Conservation (phyloP, 2,797 vertebrate species). For the Eulemur albifrons region DNA sequence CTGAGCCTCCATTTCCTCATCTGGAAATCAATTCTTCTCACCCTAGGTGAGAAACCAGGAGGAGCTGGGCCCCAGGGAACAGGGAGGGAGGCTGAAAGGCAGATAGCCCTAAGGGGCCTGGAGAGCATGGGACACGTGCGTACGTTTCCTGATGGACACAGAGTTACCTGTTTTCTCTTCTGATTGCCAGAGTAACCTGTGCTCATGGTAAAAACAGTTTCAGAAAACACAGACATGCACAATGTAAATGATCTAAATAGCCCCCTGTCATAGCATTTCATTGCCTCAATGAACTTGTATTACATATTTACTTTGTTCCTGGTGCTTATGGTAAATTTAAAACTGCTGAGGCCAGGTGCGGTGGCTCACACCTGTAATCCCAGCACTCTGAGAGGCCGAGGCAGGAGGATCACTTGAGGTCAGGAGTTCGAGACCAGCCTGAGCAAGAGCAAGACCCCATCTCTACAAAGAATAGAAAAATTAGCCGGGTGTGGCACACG, state of each 20-base stretch:
- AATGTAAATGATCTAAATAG: not conserved
- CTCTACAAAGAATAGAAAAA: too few relatives aligned
- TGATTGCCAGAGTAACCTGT: not conserved
- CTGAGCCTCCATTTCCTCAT: not conserved
- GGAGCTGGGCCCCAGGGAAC: not conserved
- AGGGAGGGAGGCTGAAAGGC: not conserved
- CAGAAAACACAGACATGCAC: not conserved
- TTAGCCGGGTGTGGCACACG: too few relatives aligned
- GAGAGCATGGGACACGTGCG: not conserved
- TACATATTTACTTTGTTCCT: not conserved
- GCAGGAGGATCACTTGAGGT: too few relatives aligned
- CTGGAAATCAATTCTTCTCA: not conserved
- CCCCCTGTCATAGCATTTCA: not conserved
- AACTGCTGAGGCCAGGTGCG: not conserved
- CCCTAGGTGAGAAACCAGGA: too few relatives aligned
- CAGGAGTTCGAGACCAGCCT: too few relatives aligned
- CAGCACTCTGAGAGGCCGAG: too few relatives aligned
- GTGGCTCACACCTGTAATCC: too few relatives aligned
- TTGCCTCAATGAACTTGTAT: not conserved
- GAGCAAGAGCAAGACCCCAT: too few relatives aligned
- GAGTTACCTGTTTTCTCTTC: not conserved
- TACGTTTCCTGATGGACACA: not conserved
- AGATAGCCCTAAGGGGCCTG: not conserved
- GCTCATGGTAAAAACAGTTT: not conserved
- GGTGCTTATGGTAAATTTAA: not conserved